Evolutionary conservation across 2,888 invertebrate genomes (phyloP).

Genomic region (Noctuana brunneofusca): DNA sequence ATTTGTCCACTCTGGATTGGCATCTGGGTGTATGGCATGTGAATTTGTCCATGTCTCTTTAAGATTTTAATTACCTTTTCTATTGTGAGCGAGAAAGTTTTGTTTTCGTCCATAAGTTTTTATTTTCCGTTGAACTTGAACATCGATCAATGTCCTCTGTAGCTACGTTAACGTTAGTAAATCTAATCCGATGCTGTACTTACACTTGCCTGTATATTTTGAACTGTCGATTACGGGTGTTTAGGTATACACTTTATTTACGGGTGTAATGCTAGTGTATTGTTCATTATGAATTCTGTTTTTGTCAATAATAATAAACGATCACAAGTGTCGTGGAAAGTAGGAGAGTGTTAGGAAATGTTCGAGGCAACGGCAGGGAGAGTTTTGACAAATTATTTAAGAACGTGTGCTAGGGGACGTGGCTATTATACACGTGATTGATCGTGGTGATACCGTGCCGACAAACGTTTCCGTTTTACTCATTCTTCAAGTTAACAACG

Average conservation of each 20-base stretch:
- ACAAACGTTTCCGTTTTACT: constrained; percentile 66
- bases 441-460: constrained; percentile 68
- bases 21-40: too few relatives aligned
- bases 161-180: constrained; percentile 34
- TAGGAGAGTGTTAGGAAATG: constrained; percentile 56
- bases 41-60: too few relatives aligned
- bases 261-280: not conserved
- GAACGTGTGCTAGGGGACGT: constrained; percentile 77
- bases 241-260: not conserved
- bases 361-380: constrained; percentile 60
- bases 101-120: constrained; percentile 26
- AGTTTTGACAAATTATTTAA: constrained; percentile 82
- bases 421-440: constrained; percentile 76
- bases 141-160: constrained; percentile 41
- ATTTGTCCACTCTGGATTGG: too few relatives aligned
- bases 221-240: constrained; percentile 11
- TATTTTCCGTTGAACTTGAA: constrained; percentile 38
- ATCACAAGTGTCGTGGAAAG: constrained; percentile 58
- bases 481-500: constrained; percentile 44
- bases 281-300: constrained; percentile 16
- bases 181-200: constrained; percentile 29
- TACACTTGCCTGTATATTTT: constrained; percentile 35
- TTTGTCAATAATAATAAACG: constrained; percentile 47
- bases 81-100: constrained; percentile 16
- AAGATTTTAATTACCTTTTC: not conserved